A percentile compares a stretch with the other conserved stretches of the same genome.
Evolutionary conservation across 2,888 invertebrate genomes (phyloP).

Genomic region (Agrilus cyanescens): DNA sequence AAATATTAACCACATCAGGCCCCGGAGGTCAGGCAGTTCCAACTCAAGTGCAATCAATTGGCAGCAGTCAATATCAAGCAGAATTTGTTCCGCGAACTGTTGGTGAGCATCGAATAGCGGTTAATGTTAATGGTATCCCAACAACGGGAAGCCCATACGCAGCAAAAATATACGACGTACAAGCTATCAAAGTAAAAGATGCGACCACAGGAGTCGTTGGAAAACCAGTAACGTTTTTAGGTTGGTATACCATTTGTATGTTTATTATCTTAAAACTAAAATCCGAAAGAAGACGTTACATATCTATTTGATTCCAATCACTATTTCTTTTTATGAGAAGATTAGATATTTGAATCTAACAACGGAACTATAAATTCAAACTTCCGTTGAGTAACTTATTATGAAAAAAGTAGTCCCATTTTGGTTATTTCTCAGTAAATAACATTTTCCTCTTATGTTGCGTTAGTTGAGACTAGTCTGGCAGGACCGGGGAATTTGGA

Average conservation of each 20-base stretch:
- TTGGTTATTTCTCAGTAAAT: too few relatives aligned
- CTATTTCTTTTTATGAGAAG: too few relatives aligned
- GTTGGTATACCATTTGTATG: slow-evolving; percentile 42
- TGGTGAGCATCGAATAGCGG: slow-evolving; percentile 83
- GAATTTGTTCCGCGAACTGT: slow-evolving; percentile 87
- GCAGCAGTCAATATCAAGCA: slow-evolving; percentile 71
- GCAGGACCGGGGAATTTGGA: slow-evolving; percentile 98
- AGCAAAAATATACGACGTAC: slow-evolving; percentile 89
- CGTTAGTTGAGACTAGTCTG: slow-evolving; percentile 87
- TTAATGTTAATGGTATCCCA: slow-evolving; percentile 68
- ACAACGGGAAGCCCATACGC: slow-evolving; percentile 89
- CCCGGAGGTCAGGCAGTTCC: slow-evolving; percentile 86
- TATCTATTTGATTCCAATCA: too few relatives aligned
- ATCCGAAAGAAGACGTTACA: too few relatives aligned
- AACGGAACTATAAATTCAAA: too few relatives aligned
- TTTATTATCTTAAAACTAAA: too few relatives aligned
- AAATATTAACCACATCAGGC: slow-evolving; percentile 44
- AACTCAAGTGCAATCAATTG: slow-evolving; percentile 76
- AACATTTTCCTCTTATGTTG: background rate
- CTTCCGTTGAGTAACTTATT: too few relatives aligned
- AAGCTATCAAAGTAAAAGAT: slow-evolving; percentile 88
- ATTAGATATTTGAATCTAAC: background rate
- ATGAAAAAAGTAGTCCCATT: too few relatives aligned
- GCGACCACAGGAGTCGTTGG: slow-evolving; percentile 79
- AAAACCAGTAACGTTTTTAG: slow-evolving; percentile 82